Conservation (phyloP, 2,888 invertebrate genomes). For the Scaptomyza reducta region DNA sequence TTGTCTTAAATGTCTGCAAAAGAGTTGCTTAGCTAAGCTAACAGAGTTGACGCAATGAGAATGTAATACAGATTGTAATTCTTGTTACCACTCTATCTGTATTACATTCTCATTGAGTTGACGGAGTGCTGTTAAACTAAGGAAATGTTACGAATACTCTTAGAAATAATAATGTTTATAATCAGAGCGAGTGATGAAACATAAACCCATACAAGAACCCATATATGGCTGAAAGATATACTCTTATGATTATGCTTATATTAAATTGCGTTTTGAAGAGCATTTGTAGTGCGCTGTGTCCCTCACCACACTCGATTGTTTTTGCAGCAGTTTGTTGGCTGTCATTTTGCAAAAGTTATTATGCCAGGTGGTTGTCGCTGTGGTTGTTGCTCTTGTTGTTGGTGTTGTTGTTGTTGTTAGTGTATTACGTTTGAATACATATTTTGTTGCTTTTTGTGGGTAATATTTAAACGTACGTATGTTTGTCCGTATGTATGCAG, state of each 20-base stretch:
- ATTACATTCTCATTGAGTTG: too few species aligned
- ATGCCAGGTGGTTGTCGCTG: conserved; percentile 66
- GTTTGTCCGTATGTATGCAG: neutral
- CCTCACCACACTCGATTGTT: neutral
- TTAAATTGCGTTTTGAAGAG: conserved; percentile 11
- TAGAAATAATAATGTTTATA: too few species aligned
- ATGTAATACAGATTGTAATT: too few species aligned
- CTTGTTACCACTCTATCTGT: too few species aligned
- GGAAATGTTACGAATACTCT: too few species aligned
- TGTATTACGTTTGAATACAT: conserved; percentile 8
- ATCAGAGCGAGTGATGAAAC: too few species aligned
- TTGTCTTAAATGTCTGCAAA: conserved; percentile 4
- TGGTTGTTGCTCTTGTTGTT: neutral
- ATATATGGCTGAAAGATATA: too few species aligned
- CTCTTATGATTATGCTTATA: too few species aligned
- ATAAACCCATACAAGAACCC: too few species aligned
- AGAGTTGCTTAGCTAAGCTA: conserved; percentile 13
- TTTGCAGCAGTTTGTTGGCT: conserved; percentile 59
- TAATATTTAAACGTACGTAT: conserved; percentile 43
- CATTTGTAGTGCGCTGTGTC: conserved; percentile 27
- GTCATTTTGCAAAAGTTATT: conserved; percentile 74
- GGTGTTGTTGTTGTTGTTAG: conserved; percentile 15
- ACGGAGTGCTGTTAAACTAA: too few species aligned
- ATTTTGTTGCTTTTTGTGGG: conserved; percentile 37
- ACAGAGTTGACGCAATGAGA: neutral